Evolutionary conservation across 2,797 vertebrate genomes (phyloP), one percentile per base, ranked within the genome.

Genomic region (Lemur catta): DNA sequence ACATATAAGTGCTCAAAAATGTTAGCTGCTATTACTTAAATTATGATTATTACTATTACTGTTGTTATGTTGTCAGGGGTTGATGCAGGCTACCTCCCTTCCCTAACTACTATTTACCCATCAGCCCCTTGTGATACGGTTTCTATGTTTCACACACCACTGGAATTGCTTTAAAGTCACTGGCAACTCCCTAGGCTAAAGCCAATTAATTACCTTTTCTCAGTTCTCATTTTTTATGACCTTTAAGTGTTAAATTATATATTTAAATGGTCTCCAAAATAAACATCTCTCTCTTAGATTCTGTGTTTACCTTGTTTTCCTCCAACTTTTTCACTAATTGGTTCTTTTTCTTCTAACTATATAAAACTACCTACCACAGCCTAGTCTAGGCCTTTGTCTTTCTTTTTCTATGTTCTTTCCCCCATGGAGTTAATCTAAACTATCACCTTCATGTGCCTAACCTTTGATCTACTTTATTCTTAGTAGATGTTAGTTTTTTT

Each of bases 91-190:
- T 74, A 35, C 63, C 28, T 48, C 84, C 22, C 24, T 63, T 91
- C 52, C 55, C 84, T 75, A 79, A 43, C 59, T 65, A 41, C 57
- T 69, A 28, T 35, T 74, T 18, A 69, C 55, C 17, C 15, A 26
- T 30, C 4, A 33, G 59, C 41, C 46, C 57, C 50, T 17, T 55
- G 28, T 30, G 41, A 87, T 74, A 38, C 0, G 20, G 48, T 82
- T 85, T 95, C 72, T 81, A 28, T 46, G 55, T 43, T 89, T 94
- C 67, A 84, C n/a, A 93, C 5, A 33, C 38, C 43, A 85, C 2
- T 85, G 50, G 79, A 50, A 79, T 38, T 94, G 69, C 69, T 94
- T 93, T 86, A 61, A 91, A 57, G 50, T 86, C 48, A 88, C 26
- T 6, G 26, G 43, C 71, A 94, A 69, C 2, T n/a, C 65, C 13